These are phyloP conservation scores for Astreopora myriophthalma DNA, from an alignment of 64 coral and sea anemone species.

Conservation along the genomic window DNA sequence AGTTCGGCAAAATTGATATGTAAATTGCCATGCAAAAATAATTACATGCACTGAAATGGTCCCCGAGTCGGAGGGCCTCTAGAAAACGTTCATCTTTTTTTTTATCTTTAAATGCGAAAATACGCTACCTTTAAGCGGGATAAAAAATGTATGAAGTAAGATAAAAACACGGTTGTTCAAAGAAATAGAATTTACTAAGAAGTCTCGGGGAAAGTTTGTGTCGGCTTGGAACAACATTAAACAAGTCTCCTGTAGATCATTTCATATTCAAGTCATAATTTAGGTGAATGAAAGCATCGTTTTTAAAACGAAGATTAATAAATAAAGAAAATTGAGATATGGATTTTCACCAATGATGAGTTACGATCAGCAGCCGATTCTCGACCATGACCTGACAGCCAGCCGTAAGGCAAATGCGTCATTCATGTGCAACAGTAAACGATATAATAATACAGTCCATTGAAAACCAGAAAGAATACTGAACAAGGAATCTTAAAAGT, in stretches of 20 bases:
- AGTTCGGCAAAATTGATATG: not conserved
- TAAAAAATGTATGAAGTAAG: not conserved
- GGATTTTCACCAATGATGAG: no score
- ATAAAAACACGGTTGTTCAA: not conserved
- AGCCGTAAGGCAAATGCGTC: no score
- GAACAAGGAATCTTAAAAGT: no score
- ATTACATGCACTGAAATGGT: not conserved
- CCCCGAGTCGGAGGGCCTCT: not conserved
- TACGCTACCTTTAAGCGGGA: not conserved
- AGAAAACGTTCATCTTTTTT: not conserved
- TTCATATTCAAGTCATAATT: not conserved
- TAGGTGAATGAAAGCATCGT: not conserved
- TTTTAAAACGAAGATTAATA: not conserved
- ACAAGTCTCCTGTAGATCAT: not conserved
- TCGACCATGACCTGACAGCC: no score
- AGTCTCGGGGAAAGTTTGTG: no score
- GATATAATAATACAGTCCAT: no score
- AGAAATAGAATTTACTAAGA: not conserved
- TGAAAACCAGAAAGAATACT: no score
- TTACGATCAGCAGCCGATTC: no score
- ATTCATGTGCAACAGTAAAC: no score
- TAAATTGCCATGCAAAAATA: not conserved
- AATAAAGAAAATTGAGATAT: not conserved
- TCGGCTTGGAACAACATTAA: not conserved
- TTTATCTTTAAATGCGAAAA: not conserved